Evolutionary conservation across 2,797 vertebrate genomes (phyloP).

Genomic region (Acridotheres tristis): DNA sequence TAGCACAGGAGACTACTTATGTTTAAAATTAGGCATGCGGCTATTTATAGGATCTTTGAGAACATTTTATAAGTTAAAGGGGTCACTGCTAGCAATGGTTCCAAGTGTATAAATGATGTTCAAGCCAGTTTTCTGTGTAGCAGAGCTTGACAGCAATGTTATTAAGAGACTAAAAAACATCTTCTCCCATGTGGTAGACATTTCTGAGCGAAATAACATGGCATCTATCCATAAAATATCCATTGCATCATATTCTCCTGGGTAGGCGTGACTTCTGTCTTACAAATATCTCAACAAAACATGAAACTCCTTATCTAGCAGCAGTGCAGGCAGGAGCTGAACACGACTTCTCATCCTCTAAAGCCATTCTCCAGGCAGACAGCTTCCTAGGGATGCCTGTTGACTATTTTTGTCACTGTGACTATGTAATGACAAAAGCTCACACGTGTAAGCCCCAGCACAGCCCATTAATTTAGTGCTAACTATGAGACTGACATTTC

Average conservation of each 20-base stretch:
- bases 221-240: not conserved
- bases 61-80: conserved; percentile 39
- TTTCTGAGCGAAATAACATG: not conserved
- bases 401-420: not conserved
- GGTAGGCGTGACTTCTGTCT: not conserved
- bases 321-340: not conserved
- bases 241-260: not conserved
- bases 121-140: not conserved
- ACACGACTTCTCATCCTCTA: not conserved
- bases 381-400: not conserved
- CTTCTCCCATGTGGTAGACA: not conserved
- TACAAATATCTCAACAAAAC: not conserved
- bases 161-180: not conserved
- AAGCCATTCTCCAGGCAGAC: not conserved
- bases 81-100: not conserved
- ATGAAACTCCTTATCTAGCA: not conserved
- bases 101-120: not conserved
- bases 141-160: not conserved
- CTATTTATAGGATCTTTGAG: conserved; percentile 45
- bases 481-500: not conserved
- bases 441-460: not conserved
- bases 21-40: conserved; percentile 26
- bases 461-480: not conserved
- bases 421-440: not conserved
- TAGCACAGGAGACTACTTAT: not conserved